Conservation (phyloP, 2,113 vertebrate species). For the Tragelaphus scriptus region DNA sequence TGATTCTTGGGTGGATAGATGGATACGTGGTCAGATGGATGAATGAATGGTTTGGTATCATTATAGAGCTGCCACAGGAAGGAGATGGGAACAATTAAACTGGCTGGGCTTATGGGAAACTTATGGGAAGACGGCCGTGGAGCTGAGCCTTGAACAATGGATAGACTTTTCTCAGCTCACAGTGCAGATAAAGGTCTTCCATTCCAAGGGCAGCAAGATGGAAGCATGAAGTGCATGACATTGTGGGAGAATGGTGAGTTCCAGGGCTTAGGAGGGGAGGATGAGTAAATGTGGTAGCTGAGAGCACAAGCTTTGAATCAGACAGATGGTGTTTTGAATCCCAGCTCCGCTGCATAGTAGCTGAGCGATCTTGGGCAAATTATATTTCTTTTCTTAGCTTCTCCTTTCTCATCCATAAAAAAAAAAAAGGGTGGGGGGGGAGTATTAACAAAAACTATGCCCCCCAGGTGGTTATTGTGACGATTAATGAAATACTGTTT, state of each 20-base stretch:
- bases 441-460: background rate
- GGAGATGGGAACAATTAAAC: background rate
- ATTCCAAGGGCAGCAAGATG: background rate
- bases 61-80: background rate
- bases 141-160: background rate
- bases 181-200: background rate
- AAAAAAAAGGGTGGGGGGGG: background rate
- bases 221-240: background rate
- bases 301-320: background rate
- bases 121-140: background rate
- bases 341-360: background rate
- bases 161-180: background rate
- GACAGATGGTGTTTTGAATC: background rate
- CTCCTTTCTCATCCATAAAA: background rate
- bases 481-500: background rate
- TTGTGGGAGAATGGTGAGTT: accelerated
- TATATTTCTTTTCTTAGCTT: background rate
- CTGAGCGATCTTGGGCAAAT: background rate
- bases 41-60: background rate
- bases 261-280: background rate
- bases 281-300: background rate
- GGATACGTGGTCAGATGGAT: background rate
- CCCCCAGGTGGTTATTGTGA: background rate
- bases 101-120: background rate
- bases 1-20: background rate